These are phyloP conservation scores for Thamnaconus septentrionalis DNA, from an alignment of 2,113 vertebrate species.

Conservation along the genomic window DNA sequence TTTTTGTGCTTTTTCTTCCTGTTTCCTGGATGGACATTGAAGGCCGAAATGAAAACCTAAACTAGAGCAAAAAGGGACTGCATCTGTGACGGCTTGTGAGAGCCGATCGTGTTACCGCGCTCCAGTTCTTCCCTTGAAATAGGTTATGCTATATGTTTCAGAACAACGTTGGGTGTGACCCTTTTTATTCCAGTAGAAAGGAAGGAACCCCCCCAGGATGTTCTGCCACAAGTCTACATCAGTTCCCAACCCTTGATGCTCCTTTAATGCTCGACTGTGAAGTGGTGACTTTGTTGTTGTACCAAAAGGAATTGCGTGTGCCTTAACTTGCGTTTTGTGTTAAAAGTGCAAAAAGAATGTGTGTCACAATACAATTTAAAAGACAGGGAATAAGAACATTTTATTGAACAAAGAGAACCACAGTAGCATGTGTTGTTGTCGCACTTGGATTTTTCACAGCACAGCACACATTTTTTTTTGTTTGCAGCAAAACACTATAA, in stretches of 20 bases:
- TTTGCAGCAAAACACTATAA: slow-evolving; percentile 40
- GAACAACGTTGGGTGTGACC: slow-evolving; percentile 16
- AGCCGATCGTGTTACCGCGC: slow-evolving; percentile 26
- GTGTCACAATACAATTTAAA: slow-evolving; percentile 25
- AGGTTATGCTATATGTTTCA: slow-evolving; percentile 9
- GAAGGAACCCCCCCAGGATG: background rate
- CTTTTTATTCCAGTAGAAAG: slow-evolving; percentile 13
- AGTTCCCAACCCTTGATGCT: background rate
- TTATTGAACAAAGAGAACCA: slow-evolving; percentile 66
- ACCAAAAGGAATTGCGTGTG: no score
- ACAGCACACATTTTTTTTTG: slow-evolving; percentile 42
- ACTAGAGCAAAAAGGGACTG: no score
- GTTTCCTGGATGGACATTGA: background rate
- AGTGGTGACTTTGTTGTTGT: background rate
- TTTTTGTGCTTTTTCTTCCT: no score
- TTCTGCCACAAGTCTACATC: background rate
- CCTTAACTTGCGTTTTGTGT: background rate
- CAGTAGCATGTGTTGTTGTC: slow-evolving; percentile 54
- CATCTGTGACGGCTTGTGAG: slow-evolving; percentile 10
- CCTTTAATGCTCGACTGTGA: background rate
- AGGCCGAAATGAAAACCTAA: no score
- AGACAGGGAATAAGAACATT: slow-evolving; percentile 51
- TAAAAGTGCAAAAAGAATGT: background rate
- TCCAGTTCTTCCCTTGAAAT: slow-evolving; percentile 8
- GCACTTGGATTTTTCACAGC: slow-evolving; percentile 53